Percentiles rank a stretch among this genome's conserved stretches.
Evolutionary conservation across 2,888 invertebrate species (phyloP).

Genomic region (Plemyria rubiginata): DNA sequence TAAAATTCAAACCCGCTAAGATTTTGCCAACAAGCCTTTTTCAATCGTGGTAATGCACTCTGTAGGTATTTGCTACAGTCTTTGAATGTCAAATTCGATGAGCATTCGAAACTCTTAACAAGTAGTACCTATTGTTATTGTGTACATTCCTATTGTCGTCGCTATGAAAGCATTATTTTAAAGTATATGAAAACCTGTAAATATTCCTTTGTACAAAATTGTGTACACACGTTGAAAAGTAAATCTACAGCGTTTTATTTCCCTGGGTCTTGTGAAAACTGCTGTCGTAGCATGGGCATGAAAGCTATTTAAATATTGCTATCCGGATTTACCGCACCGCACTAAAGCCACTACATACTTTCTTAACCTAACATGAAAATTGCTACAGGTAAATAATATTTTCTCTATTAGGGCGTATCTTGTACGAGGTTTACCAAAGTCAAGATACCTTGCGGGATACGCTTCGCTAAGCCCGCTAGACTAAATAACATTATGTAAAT

Average conservation of each 20-base stretch:
- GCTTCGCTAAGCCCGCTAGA: constrained; percentile 26
- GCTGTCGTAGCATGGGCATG: constrained; percentile 66
- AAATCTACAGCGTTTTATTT: constrained; percentile 70
- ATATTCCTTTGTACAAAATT: constrained; percentile 53
- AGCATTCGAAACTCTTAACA: constrained; percentile 27
- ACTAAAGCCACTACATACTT: constrained; percentile 68
- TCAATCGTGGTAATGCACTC: constrained; percentile 35
- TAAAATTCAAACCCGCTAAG: constrained; percentile 32
- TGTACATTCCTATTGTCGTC: constrained; percentile 17
- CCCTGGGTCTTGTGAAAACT: constrained; percentile 65
- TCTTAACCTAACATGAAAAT: constrained; percentile 64
- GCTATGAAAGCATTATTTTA: constrained; percentile 22
- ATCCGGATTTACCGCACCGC: constrained; percentile 70
- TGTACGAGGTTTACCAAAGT: constrained; percentile 42
- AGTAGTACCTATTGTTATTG: neutral
- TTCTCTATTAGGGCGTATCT: constrained; percentile 51
- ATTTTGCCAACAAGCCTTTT: constrained; percentile 21
- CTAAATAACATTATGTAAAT: constrained; percentile 26
- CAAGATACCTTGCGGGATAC: constrained; percentile 18
- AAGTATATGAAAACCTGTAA: constrained; percentile 45
- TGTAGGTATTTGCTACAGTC: constrained; percentile 8
- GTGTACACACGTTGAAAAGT: constrained; percentile 60
- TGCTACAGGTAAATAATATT: constrained; percentile 62
- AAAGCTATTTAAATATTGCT: constrained; percentile 79
- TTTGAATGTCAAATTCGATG: constrained; percentile 21